Evolutionary conservation across 2,797 vertebrate genomes (phyloP).

Genomic region (Crax fasciolata): DNA sequence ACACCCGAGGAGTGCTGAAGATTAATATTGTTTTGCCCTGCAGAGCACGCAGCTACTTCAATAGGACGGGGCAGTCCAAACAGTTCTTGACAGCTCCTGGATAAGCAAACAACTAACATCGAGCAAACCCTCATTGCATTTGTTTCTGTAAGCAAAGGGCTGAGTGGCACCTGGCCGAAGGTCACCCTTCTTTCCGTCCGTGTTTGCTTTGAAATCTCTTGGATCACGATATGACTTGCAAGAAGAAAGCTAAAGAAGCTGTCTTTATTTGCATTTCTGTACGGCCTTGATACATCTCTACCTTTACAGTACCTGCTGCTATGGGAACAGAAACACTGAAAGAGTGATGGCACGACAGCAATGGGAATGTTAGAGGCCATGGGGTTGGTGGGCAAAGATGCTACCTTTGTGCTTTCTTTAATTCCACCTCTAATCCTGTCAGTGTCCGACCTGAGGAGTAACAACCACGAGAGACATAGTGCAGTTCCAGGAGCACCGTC

Average conservation of each 20-base stretch:
- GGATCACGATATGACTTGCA: neutral
- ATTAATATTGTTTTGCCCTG: slow-evolving; percentile 27
- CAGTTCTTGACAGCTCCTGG: neutral
- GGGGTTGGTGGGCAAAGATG: neutral
- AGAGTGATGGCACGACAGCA: neutral
- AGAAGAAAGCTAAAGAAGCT: neutral
- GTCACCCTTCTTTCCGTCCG: neutral
- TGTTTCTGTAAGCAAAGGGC: neutral
- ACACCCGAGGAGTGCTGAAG: neutral
- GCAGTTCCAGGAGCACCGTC: neutral
- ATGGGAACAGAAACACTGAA: neutral
- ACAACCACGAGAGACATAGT: neutral
- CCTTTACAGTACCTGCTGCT: neutral
- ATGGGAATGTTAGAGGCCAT: neutral
- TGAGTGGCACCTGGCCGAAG: neutral
- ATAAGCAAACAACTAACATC: neutral
- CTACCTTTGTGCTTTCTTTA: neutral
- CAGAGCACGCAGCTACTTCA: neutral
- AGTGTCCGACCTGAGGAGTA: neutral
- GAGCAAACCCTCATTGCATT: neutral
- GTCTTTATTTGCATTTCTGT: neutral
- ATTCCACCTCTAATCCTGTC: neutral
- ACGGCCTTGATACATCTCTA: neutral
- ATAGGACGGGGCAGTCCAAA: neutral
- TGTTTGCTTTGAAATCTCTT: neutral